These are phyloP conservation scores for Typhlomys cinereus DNA, from an alignment of 2,113 vertebrate species.

Conservation along the genomic window DNA sequence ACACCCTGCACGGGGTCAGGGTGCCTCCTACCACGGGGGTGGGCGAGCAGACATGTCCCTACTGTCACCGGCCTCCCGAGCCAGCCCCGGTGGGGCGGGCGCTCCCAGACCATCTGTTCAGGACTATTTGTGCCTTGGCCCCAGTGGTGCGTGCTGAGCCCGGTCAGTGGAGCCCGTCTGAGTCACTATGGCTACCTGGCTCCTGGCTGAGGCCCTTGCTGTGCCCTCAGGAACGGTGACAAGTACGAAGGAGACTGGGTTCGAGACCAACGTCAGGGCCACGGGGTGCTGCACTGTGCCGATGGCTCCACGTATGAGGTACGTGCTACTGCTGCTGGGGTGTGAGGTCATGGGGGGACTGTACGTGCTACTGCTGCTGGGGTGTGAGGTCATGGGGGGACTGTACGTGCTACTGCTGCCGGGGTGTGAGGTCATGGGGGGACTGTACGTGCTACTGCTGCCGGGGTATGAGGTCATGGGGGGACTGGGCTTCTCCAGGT, in stretches of 20 bases:
- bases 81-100: neutral
- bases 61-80: neutral
- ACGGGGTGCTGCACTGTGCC: slow-evolving; percentile 70
- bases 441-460: too few species aligned
- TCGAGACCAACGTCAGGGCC: slow-evolving; percentile 82
- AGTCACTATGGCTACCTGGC: slow-evolving; percentile 38
- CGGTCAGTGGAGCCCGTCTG: neutral
- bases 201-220: neutral
- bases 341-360: fast-evolving
- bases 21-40: neutral
- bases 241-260: slow-evolving; percentile 83
- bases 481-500: fast-evolving
- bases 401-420: too few species aligned
- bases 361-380: too few species aligned
- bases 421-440: too few species aligned
- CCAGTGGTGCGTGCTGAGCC: neutral
- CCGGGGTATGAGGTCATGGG: too few species aligned
- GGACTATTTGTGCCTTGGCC: slow-evolving; percentile 54
- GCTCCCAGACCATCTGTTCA: slow-evolving; percentile 51
- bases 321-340: neutral
- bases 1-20: neutral
- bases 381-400: too few species aligned
- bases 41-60: neutral
- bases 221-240: slow-evolving; percentile 81
- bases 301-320: slow-evolving; percentile 83